phyloP scores from a whole-genome alignment of 2,113 vertebrate genomes.

The Tetrao urogallus region DNA sequence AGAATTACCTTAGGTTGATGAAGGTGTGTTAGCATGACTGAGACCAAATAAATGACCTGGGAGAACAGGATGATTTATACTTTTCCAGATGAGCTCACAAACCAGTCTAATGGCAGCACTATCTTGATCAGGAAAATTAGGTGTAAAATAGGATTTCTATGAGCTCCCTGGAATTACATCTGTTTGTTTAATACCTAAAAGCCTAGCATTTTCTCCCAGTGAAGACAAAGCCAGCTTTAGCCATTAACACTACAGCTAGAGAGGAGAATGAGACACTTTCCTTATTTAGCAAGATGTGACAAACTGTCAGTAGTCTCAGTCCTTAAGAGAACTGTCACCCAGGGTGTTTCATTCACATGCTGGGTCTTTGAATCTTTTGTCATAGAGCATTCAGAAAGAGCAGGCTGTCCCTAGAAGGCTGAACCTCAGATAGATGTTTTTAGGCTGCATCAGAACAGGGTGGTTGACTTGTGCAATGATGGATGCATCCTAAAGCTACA shows the following conservation, averaged over 20 bases:
- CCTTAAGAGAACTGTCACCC: not conserved
- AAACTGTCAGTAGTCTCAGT: not conserved
- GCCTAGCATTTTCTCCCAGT: not conserved
- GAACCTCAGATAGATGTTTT: not conserved
- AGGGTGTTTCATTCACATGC: not conserved
- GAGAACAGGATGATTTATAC: not conserved
- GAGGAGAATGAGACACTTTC: not conserved
- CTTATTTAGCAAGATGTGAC: not conserved
- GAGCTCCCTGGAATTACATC: not conserved
- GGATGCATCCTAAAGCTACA: not conserved
- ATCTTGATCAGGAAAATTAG: not conserved
- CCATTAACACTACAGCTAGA: not conserved
- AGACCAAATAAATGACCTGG: not conserved
- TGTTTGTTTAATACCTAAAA: not conserved
- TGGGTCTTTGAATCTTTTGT: not conserved
- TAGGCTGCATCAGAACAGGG: not conserved
- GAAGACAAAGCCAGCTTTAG: not conserved
- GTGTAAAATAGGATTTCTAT: not conserved
- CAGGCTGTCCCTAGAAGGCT: not conserved
- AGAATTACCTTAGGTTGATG: not conserved
- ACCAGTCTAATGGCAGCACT: not conserved
- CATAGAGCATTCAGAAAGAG: not conserved
- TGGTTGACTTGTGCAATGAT: not conserved
- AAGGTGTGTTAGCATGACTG: not conserved
- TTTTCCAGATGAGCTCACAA: not conserved